Conservation (phyloP, 2,113 vertebrate species). For the Nipponia nippon region DNA sequence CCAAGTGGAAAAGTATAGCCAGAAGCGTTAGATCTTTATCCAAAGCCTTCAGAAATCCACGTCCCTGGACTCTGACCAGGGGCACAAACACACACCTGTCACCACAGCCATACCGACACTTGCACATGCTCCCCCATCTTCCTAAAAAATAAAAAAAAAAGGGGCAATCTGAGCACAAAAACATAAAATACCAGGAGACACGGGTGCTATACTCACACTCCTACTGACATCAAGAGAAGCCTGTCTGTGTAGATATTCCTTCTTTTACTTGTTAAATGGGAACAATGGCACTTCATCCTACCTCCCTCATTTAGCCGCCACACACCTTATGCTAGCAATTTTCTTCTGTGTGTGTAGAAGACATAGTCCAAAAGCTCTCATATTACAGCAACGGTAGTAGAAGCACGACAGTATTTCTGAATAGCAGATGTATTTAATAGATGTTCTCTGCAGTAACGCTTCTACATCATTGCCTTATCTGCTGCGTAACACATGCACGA, state of each 20-base stretch:
- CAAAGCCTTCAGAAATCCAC: not conserved
- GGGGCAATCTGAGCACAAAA: not conserved
- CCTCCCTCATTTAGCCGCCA: not conserved
- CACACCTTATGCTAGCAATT: not conserved
- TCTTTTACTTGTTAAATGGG: not conserved
- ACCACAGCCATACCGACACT: not conserved
- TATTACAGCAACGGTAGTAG: fast-evolving
- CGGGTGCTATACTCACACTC: not conserved
- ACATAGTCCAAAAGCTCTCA: not conserved
- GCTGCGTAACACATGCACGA: not conserved
- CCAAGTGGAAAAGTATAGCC: not conserved
- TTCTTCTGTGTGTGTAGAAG: not conserved
- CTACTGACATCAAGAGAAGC: fast-evolving
- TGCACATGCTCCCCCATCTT: fast-evolving
- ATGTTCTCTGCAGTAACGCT: not conserved
- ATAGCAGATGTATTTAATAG: not conserved
- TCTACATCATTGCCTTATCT: fast-evolving
- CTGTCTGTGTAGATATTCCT: not conserved
- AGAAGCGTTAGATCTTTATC: not conserved
- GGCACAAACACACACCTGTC: not conserved
- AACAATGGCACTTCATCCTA: not conserved
- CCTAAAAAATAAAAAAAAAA: not conserved
- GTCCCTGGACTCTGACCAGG: not conserved
- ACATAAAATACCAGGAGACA: fast-evolving
- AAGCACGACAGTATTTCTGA: not conserved